Evolutionary conservation across 2,888 invertebrate species (phyloP).

Genomic region (Saturnia pavonia): DNA sequence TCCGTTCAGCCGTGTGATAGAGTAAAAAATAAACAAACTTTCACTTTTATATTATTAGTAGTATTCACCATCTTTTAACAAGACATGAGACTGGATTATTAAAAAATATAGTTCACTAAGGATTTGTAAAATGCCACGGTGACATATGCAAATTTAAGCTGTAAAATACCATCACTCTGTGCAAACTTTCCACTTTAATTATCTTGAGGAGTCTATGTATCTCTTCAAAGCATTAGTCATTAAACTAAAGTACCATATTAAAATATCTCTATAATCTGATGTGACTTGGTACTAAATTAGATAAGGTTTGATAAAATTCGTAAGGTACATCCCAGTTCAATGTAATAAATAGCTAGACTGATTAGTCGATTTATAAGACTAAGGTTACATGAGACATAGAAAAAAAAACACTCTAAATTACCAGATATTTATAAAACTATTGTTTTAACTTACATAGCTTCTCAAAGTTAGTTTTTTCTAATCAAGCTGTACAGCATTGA

Average conservation of each 20-base stretch:
- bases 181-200: background rate
- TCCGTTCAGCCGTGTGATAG: too few relatives aligned
- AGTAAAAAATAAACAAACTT: too few relatives aligned
- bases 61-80: too few relatives aligned
- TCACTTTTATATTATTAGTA: too few relatives aligned
- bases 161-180: background rate
- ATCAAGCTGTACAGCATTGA: background rate
- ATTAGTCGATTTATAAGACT: background rate
- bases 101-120: too few relatives aligned
- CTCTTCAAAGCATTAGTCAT: background rate
- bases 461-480: background rate
- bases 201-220: background rate
- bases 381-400: background rate
- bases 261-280: background rate
- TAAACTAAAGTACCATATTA: background rate
- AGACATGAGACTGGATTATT: too few relatives aligned
- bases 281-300: background rate
- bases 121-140: too few relatives aligned
- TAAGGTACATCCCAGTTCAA: background rate
- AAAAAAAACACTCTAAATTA: background rate
- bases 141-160: too few relatives aligned
- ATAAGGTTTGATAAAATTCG: background rate
- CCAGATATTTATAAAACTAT: slow-evolving; percentile 5
- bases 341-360: background rate
- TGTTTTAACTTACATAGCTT: background rate